A percentile compares a stretch with the other conserved stretches of the same genome.
phyloP scores from a whole-genome alignment of 2,888 invertebrate species.

The Drosophila paranaensis region DNA sequence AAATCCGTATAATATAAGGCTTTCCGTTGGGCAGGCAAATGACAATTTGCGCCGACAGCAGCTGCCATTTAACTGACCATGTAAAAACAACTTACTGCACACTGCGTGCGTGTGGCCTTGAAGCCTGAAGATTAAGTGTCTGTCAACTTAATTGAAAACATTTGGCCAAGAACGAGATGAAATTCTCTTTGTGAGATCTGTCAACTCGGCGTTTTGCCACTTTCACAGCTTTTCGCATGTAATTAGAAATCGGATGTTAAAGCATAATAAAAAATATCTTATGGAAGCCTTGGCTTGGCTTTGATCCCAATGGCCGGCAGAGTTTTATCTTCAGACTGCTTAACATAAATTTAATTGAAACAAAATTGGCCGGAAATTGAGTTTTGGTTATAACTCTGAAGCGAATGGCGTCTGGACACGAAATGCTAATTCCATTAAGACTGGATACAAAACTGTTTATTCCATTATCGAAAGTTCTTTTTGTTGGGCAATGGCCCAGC shows the following conservation, averaged over 20 bases:
- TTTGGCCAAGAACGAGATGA: too few relatives aligned
- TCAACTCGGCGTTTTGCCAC: not conserved
- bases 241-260: not conserved
- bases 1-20: conserved; percentile 6
- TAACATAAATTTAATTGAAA: conserved; percentile 2
- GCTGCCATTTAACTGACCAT: conserved; percentile 38
- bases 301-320: not conserved
- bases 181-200: not conserved
- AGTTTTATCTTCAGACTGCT: not conserved
- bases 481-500: not conserved
- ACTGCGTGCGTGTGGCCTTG: not conserved
- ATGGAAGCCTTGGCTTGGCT: not conserved
- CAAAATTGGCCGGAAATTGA: conserved; percentile 11
- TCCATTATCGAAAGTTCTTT: conserved; percentile 25
- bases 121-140: conserved; percentile 12
- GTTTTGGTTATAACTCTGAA: conserved; percentile 14
- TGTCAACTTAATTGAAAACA: conserved; percentile 1
- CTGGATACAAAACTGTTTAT: conserved; percentile 30
- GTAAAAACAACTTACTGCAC: conserved; percentile 50
- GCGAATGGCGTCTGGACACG: conserved; percentile 23
- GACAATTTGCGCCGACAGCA: conserved; percentile 33
- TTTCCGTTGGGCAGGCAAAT: conserved; percentile 29
- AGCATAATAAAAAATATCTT: not conserved
- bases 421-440: conserved; percentile 58
- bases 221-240: not conserved